Percentiles rank a stretch among this genome's conserved stretches.
Conservation (phyloP, 2,888 invertebrate species). For the Ichneumon xanthorius region DNA sequence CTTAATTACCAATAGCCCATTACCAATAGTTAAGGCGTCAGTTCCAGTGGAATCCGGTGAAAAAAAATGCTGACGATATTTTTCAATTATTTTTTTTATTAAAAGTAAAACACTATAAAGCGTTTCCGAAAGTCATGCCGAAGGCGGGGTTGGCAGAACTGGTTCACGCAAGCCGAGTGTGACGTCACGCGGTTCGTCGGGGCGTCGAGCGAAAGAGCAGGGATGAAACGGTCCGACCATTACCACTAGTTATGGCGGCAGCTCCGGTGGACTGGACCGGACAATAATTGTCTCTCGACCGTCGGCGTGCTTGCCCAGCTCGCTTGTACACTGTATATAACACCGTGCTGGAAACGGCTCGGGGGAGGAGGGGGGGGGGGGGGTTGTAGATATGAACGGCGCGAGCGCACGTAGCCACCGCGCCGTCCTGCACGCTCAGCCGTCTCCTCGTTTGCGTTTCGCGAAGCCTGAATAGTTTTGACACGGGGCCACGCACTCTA, state of each 20-base stretch:
- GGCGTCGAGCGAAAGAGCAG: slow-evolving; percentile 26
- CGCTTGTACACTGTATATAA: slow-evolving; percentile 33
- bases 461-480: slow-evolving; percentile 61
- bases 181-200: slow-evolving; percentile 21
- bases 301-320: slow-evolving; percentile 45
- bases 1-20: too few relatives aligned
- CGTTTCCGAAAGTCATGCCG: not conserved
- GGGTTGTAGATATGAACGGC: slow-evolving; percentile 35
- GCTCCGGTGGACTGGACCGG: slow-evolving; percentile 72
- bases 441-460: slow-evolving; percentile 44
- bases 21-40: too few relatives aligned
- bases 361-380: not conserved
- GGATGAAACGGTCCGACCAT: slow-evolving; percentile 72
- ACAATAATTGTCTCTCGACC: slow-evolving; percentile 73
- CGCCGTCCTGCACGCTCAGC: slow-evolving; percentile 43
- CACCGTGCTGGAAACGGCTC: not conserved
- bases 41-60: too few relatives aligned
- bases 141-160: not conserved
- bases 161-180: slow-evolving; percentile 15
- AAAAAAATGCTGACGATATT: too few relatives aligned
- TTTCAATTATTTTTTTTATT: too few relatives aligned
- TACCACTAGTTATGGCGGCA: slow-evolving; percentile 76
- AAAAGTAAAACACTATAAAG: too few relatives aligned
- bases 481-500: slow-evolving; percentile 62
- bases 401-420: slow-evolving; percentile 56